Conservation (phyloP, 2,113 vertebrate genomes). For the Hassar affinis region DNA sequence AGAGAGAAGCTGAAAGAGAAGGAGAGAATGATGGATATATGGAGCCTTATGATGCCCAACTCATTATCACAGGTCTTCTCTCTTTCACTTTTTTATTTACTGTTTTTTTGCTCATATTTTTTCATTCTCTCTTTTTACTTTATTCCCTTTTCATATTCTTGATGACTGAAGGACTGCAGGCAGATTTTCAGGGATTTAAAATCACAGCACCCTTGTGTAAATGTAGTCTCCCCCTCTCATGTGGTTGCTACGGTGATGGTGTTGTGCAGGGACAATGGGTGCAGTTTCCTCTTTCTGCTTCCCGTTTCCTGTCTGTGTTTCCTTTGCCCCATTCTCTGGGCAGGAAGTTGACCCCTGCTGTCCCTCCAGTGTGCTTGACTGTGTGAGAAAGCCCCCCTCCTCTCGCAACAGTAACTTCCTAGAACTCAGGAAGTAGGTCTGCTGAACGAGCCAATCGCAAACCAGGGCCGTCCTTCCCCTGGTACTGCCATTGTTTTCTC, state of each 20-base stretch:
- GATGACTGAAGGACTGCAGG: background rate
- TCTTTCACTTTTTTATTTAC: background rate
- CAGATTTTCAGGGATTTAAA: constrained; percentile 38
- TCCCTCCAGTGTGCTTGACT: constrained; percentile 43
- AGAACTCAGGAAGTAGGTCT: constrained; percentile 75
- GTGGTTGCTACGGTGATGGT: constrained; percentile 72
- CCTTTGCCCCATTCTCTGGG: constrained; percentile 76
- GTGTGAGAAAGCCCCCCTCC: constrained; percentile 62
- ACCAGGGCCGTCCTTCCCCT: constrained; percentile 71
- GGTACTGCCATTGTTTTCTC: constrained; percentile 74
- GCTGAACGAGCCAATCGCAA: constrained; percentile 69
- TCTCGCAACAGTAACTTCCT: constrained; percentile 70
- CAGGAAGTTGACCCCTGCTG: constrained; percentile 69
- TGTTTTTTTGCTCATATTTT: background rate
- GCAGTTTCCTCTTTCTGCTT: constrained; percentile 82
- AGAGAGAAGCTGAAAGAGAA: constrained; percentile 84
- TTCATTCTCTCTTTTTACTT: background rate
- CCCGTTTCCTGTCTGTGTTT: constrained; percentile 81
- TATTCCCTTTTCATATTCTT: background rate
- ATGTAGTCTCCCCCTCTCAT: constrained; percentile 59
- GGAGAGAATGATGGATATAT: constrained; percentile 93
- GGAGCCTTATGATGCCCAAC: constrained; percentile 95
- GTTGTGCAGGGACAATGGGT: constrained; percentile 79
- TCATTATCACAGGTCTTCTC: constrained; percentile 89
- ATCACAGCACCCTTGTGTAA: constrained; percentile 50